Evolutionary conservation across 2,797 vertebrate genomes (phyloP).

Genomic region (Pogoniulus pusillus): DNA sequence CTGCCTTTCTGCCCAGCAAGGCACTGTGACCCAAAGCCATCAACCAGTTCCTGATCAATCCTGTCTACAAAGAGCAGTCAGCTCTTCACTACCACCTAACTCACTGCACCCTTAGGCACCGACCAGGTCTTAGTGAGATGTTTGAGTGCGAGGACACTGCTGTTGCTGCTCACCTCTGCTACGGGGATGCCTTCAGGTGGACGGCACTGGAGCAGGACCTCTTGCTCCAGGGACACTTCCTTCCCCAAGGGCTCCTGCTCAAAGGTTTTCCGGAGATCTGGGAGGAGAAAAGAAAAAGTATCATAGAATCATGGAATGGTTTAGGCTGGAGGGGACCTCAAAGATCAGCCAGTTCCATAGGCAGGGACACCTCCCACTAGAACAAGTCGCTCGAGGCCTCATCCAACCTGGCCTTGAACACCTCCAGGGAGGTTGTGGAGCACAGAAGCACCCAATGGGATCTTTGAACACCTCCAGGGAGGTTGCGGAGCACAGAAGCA

Average conservation of each 20-base stretch:
- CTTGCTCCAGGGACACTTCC: constrained; percentile 95
- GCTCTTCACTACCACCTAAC: constrained; percentile 69
- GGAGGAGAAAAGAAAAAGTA: background rate
- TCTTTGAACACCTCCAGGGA: too few relatives aligned
- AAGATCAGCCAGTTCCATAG: too few relatives aligned
- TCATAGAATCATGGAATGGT: too few relatives aligned
- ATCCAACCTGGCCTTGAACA: too few relatives aligned
- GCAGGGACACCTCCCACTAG: too few relatives aligned
- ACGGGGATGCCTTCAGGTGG: constrained; percentile 96
- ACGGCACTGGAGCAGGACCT: constrained; percentile 96
- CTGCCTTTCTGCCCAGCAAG: constrained; percentile 64
- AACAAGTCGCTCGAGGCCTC: too few relatives aligned
- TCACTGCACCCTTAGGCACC: constrained; percentile 65
- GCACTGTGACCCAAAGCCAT: constrained; percentile 73
- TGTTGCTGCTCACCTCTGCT: constrained; percentile 86
- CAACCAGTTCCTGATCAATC: constrained; percentile 77
- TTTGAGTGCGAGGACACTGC: constrained; percentile 24
- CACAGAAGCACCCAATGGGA: too few relatives aligned
- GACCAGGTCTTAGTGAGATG: constrained; percentile 10
- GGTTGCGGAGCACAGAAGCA: too few relatives aligned
- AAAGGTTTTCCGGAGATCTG: constrained; percentile 96
- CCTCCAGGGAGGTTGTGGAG: too few relatives aligned
- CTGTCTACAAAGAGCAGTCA: constrained; percentile 69
- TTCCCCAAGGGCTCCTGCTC: constrained; percentile 98
- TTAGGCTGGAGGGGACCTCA: too few relatives aligned